Evolutionary conservation across 2,888 invertebrate species (phyloP).

Genomic region (Pollenia labialis): DNA sequence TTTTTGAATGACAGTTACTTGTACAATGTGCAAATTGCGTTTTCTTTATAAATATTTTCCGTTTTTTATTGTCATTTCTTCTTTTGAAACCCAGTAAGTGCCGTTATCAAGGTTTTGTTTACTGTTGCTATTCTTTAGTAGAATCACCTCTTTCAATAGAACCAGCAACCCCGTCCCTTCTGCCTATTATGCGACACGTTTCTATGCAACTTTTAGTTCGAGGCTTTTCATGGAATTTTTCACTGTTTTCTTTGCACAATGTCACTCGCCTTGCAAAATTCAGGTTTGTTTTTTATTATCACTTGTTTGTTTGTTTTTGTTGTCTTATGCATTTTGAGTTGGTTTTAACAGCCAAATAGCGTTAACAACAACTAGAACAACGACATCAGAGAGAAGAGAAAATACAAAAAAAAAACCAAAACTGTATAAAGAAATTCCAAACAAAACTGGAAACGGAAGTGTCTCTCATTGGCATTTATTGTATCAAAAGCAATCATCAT

Average conservation of each 20-base stretch:
- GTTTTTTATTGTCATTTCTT: slow-evolving; percentile 25
- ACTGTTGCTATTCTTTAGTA: slow-evolving; percentile 44
- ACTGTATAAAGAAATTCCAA: neutral
- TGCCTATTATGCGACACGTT: neutral
- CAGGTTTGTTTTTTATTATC: neutral
- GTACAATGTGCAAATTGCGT: slow-evolving; percentile 64
- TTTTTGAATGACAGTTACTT: slow-evolving; percentile 69
- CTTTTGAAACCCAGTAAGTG: slow-evolving; percentile 71
- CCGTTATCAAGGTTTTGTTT: slow-evolving; percentile 71
- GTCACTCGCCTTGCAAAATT: slow-evolving; percentile 15
- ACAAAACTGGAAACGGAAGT: slow-evolving; percentile 55
- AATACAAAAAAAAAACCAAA: neutral
- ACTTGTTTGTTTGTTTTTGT: slow-evolving; percentile 10
- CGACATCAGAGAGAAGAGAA: neutral
- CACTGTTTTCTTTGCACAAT: slow-evolving; percentile 48
- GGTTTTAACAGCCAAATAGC: slow-evolving; percentile 30
- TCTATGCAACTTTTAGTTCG: slow-evolving; percentile 9
- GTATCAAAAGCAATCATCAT: slow-evolving; percentile 61
- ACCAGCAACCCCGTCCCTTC: neutral
- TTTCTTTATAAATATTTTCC: neutral
- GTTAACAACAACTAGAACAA: slow-evolving; percentile 29
- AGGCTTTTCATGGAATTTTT: slow-evolving; percentile 36
- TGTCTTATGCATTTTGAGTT: slow-evolving; percentile 36
- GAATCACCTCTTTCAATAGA: slow-evolving; percentile 33
- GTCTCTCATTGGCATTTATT: slow-evolving; percentile 62